phyloP scores from a whole-genome alignment of 2,888 invertebrate species.

The Aphodius granarius region DNA sequence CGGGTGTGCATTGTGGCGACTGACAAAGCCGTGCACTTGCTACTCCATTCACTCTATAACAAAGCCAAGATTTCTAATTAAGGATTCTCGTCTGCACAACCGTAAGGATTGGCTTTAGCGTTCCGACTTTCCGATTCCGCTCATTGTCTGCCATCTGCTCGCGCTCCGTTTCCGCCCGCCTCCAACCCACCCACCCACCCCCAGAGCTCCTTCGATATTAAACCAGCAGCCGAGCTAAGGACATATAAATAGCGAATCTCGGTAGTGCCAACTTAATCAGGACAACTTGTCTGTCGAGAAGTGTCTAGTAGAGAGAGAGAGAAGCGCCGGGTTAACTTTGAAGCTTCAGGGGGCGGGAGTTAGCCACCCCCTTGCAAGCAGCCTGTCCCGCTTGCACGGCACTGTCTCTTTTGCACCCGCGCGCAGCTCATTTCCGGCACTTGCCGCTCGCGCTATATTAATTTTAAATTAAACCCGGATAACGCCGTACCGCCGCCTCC shows the following conservation, averaged over 20 bases:
- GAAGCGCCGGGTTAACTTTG: neutral
- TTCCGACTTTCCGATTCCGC: conserved; percentile 5
- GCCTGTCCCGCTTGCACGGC: conserved; percentile 68
- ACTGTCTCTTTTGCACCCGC: conserved; percentile 56
- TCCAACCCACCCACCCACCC: neutral
- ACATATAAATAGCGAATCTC: conserved; percentile 1
- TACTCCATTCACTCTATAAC: neutral
- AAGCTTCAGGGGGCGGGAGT: neutral
- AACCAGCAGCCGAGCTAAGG: neutral
- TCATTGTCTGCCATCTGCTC: conserved; percentile 10
- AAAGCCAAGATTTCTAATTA: neutral
- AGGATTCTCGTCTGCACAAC: neutral
- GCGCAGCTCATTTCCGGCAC: conserved; percentile 65
- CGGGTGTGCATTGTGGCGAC: neutral
- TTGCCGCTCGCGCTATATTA: conserved; percentile 70
- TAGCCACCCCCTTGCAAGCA: conserved; percentile 37
- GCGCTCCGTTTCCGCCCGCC: neutral
- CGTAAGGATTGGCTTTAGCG: neutral
- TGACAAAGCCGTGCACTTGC: neutral
- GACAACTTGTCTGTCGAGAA: neutral
- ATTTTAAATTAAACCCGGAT: conserved; percentile 71
- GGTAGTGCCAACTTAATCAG: conserved; percentile 6
- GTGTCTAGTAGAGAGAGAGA: neutral
- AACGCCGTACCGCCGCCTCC: conserved; percentile 50
- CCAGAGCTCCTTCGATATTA: neutral